Percentiles rank a stretch among this genome's conserved stretches.
These are phyloP conservation scores for Tragelaphus scriptus DNA, from an alignment of 2,113 vertebrate species.

Conservation along the genomic window DNA sequence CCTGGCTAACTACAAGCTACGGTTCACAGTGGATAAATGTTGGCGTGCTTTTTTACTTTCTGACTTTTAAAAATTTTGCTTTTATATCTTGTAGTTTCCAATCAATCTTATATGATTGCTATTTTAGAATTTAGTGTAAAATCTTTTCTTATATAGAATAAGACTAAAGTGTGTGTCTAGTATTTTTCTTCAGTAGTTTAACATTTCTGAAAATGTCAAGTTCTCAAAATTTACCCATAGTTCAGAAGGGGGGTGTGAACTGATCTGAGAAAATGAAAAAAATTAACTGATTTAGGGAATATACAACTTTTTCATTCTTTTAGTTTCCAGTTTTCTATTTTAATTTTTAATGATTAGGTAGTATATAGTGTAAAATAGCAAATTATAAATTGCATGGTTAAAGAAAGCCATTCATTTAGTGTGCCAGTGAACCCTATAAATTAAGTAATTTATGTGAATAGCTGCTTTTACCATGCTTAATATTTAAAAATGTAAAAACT, in stretches of 20 bases:
- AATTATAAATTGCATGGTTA: conserved; percentile 75
- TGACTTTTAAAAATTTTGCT: conserved; percentile 67
- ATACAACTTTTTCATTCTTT: conserved; percentile 78
- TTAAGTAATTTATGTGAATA: conserved; percentile 61
- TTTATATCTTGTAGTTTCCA: conserved; percentile 73
- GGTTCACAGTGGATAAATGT: conserved; percentile 82
- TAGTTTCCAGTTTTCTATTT: conserved; percentile 75
- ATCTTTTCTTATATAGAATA: conserved; percentile 68
- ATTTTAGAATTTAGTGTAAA: conserved; percentile 73
- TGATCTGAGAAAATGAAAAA: conserved; percentile 79
- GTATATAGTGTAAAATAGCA: conserved; percentile 69
- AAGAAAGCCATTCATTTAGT: conserved; percentile 75
- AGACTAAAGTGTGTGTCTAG: conserved; percentile 71
- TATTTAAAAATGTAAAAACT: conserved; percentile 68
- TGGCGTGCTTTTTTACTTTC: conserved; percentile 82
- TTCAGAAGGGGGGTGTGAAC: conserved; percentile 76
- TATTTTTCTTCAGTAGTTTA: conserved; percentile 79
- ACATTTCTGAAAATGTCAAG: conserved; percentile 80
- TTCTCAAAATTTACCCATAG: conserved; percentile 83
- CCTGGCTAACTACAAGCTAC: conserved; percentile 82
- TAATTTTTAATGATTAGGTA: conserved; percentile 75
- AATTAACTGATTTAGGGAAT: conserved; percentile 79
- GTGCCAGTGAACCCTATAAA: conserved; percentile 57
- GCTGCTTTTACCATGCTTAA: conserved; percentile 78
- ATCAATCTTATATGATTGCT: conserved; percentile 74